Base-by-base conservation (phyloP, 2,113 vertebrate genomes). In the Notarius quadriscutis region DNA sequence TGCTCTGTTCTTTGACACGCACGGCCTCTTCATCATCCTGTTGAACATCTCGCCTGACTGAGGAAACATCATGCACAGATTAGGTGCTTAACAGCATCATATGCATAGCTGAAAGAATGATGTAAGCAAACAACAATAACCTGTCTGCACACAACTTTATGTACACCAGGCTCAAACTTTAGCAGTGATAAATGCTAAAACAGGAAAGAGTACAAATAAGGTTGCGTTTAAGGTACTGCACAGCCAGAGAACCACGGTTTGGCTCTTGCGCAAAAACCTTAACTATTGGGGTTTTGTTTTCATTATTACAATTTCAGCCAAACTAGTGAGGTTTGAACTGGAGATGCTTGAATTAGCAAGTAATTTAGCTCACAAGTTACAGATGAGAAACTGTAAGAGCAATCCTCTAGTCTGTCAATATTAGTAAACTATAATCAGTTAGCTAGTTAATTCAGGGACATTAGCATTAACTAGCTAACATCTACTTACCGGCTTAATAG, bases 1-100 rank as follows among this genome's bases (percentile, higher is more conserved):
- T 99, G 94, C 98, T 99, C 94, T 99, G 98, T 93, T 99, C 98
- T 93, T 99, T 99, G 92, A 99, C 98, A 91, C 97, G 96, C 85
- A 99, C 97, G 0, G 98, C 98, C 84, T 99, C 98, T 86, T 99
- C 98, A 92, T 99, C 98, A 0, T 97, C 97, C 91, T 99, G 97
- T 88, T 99, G 97, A 91, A 99, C 96, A 93, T 99, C 98, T 53
- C 98, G 96, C 90, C 99, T 98, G 94, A 99, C 98, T 99, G 89
- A 48, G 81, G 85, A 87, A 62, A 71, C 34, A 86, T 48, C 51
- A 84, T 18, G 12, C 30, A 81, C 5, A 75, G 8, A 69, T 78
- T 9, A 57, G 69, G 65, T 27, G 8, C 11, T 30, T 86, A 30
- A 55, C 5, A 10, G 0, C 1, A 34, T 0, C 11, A 30, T 34